Base-by-base conservation (phyloP, 2,113 vertebrate genomes). In the Malaclemys terrapin region DNA sequence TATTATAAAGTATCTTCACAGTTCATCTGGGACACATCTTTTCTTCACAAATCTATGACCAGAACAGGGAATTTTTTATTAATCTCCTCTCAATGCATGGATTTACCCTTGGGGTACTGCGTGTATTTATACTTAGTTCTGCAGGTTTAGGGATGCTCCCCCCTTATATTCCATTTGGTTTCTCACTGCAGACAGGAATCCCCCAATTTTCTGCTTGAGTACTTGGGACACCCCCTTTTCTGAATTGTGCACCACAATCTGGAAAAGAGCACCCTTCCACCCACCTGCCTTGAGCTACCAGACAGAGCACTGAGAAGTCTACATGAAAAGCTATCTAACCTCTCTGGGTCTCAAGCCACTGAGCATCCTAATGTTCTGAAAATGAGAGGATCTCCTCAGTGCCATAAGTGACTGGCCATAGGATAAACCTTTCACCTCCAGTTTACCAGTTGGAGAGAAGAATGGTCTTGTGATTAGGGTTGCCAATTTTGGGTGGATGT, bases 41-140 rank as follows among this genome's bases (percentile, higher is more conserved):
- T 25, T 80, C 25, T 91, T 82, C 87, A 59, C 79, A 87, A 85
- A 45, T 45, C n/a, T 89, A 31, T 84, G 84, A 87, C 91, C 80
- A 80, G 84, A 90, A 89, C 82, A 59, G 69, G 75, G 82, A 85
- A 35, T 38, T 52, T 93, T 91, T 94, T 85, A 94, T 94, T 95
- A 89, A 90, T 1, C 0, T 90, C 59, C 82, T 88, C 84, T 87
- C 78, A 88, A 92, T 0, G 5, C 76, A 92, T 38, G 27, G 79
- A 86, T 81, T 88, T 65, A 85, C 90, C 89, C 94, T 91, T 93
- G 87, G 95, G 89, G 85, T 89, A 93, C 81, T 91, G 84, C 95
- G 83, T 81, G 59, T 82, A 88, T 91, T 96, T 93, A 88, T 85
- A 50, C 27, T 84, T 91, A 91, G 3, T 92, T 57, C 50, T 92